phyloP scores from a whole-genome alignment of 2,113 vertebrate species.

The Salvator merianae region DNA sequence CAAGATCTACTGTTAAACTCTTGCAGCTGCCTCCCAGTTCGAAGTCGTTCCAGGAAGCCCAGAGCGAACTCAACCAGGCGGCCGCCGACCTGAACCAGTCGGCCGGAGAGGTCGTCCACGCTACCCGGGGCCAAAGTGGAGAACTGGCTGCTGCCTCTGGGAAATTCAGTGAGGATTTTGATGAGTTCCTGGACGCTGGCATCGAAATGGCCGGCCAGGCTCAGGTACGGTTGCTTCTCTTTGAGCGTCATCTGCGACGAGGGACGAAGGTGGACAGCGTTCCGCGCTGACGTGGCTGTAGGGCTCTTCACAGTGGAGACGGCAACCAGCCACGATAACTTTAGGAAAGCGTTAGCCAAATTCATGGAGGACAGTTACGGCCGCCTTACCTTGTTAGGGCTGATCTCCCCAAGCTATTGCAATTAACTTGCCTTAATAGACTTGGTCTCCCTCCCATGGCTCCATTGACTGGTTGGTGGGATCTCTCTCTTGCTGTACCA shows the following conservation, averaged over 20 bases:
- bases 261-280: background rate
- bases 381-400: no score
- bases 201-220: conserved; percentile 99
- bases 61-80: conserved; percentile 95
- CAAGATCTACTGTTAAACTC: background rate
- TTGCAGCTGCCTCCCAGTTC: conserved; percentile 90
- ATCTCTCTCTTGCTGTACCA: no score
- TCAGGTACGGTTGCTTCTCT: conserved; percentile 76
- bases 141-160: conserved; percentile 94
- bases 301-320: no score
- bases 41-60: conserved; percentile 96
- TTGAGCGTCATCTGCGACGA: background rate
- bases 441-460: no score
- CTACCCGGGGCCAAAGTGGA: conserved; percentile 90
- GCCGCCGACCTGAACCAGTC: conserved; percentile 97
- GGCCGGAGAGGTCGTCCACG: conserved; percentile 96
- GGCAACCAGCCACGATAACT: no score
- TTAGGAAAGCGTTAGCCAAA: no score
- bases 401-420: no score
- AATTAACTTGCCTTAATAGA: no score
- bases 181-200: conserved; percentile 97
- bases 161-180: conserved; percentile 97
- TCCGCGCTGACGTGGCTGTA: no score
- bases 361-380: no score
- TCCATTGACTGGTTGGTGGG: no score